Base-by-base conservation (phyloP, 2,888 invertebrate genomes). In the Gandaritis pyraliata region DNA sequence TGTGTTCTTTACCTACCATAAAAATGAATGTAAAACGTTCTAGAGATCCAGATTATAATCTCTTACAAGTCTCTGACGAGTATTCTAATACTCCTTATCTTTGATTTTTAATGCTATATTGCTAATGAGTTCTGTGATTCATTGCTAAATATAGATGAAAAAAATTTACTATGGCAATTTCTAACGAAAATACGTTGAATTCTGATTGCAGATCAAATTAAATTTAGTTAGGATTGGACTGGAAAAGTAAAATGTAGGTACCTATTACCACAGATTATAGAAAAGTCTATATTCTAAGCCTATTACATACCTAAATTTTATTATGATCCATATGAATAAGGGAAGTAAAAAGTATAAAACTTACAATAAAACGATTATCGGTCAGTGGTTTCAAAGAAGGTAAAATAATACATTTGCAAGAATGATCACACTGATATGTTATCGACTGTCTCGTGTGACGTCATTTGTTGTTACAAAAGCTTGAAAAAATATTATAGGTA, bases 341-440 rank as follows among this genome's bases (percentile, higher is more conserved):
- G 1, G 41, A 15, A 41, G 13, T 41, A 13, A 41, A 13, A 8
- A 15, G 41, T 41, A 39, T n/a, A 39, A 41, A 41, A 15, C 8
- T 8, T 15, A 41, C 41, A 41, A 0, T 16, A 43, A 29, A 54
- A 18, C 10, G n/a, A 41, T 48, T 41, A 67, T 67, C 64, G 64
- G 66, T 55, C 61, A 67, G 48, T 64, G 54, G 54, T 57, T 57
- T 55, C 33, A 61, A 62, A 55, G 57, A 62, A 66, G 54, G 33
- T n/a, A 43, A 52, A 18, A 16, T 45, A 51, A 56, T 61, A n/a
- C n/a, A 10, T 10, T 52, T 38, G 38, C 16, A 33, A 45, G 16
- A 55, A 15, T 58, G n/a, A 58, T 51, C 45, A 45, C 15, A 5
- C 13, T 46, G 58, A 47, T 43, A 43, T 46, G 46, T 45, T 58